Evolutionary conservation across 2,113 vertebrate genomes (phyloP).

Genomic region (Calypte anna): DNA sequence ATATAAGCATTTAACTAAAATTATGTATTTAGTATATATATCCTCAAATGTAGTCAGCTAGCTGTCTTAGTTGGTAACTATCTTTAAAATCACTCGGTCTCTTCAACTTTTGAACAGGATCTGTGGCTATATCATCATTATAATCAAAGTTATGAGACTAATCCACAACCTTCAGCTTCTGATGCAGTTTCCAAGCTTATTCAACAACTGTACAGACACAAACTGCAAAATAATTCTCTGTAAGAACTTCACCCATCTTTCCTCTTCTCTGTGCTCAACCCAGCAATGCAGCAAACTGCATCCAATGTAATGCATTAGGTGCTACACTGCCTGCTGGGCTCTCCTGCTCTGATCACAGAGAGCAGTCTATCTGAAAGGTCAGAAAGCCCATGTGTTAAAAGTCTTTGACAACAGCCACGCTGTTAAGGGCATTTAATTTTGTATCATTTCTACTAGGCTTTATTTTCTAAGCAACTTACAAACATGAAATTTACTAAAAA

Average conservation of each 20-base stretch:
- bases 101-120: neutral
- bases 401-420: neutral
- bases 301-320: rapidly evolving
- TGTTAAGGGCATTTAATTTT: neutral
- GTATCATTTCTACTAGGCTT: neutral
- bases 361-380: neutral
- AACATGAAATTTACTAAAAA: neutral
- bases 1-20: neutral
- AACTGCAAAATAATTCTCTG: neutral
- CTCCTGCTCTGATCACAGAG: neutral
- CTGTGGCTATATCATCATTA: neutral
- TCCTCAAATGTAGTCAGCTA: neutral
- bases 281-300: neutral
- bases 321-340: neutral
- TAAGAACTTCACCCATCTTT: neutral
- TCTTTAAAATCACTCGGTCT: neutral
- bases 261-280: neutral
- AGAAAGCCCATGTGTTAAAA: neutral
- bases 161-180: neutral
- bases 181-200: neutral
- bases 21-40: neutral
- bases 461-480: neutral
- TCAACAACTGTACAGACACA: neutral
- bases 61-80: neutral
- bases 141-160: neutral